These are phyloP conservation scores for Camponotus floridanus DNA, from an alignment of 1,140 invertebrate species.

Conservation along the genomic window DNA sequence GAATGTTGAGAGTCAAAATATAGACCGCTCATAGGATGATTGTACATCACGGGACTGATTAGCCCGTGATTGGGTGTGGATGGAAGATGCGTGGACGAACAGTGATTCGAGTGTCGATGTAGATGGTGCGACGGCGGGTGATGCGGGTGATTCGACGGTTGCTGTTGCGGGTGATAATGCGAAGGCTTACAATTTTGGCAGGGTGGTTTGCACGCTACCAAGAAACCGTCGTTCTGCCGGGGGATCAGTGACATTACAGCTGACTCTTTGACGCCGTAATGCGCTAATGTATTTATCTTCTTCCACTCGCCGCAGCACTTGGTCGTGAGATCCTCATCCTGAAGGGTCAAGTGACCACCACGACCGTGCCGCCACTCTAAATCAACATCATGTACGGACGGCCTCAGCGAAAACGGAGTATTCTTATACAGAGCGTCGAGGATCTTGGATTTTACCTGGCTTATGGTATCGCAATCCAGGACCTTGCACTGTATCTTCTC, in stretches of 20 bases:
- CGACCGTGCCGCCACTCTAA: constrained; percentile 97
- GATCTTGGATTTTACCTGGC: constrained; percentile 99
- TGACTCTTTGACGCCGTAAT: constrained; percentile 98
- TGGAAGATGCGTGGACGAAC: constrained; percentile 81
- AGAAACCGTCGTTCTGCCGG: constrained; percentile 94
- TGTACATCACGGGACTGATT: constrained; percentile 83
- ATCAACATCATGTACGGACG: constrained; percentile 97
- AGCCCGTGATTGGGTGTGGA: constrained; percentile 82
- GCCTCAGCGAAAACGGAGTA: constrained; percentile 96
- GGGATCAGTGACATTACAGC: constrained; percentile 97
- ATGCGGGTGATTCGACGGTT: constrained; percentile 68
- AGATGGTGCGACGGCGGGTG: constrained; percentile 77
- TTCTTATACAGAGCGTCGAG: constrained; percentile 99
- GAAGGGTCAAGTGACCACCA: constrained; percentile 95
- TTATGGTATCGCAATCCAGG: constrained; percentile 99
- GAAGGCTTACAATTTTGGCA: constrained; percentile 91
- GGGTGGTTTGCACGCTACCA: constrained; percentile 92
- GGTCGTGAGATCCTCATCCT: constrained; percentile 97
- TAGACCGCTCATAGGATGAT: constrained; percentile 84
- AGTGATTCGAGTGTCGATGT: constrained; percentile 82
- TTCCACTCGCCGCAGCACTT: constrained; percentile 96
- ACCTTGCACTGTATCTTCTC: constrained; percentile 98
- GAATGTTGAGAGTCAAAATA: constrained; percentile 88
- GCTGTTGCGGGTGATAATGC: constrained; percentile 78
- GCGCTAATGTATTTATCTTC: constrained; percentile 95